A percentile compares a stretch with the other conserved stretches of the same genome.
These are phyloP conservation scores for Dryadula phaetusa DNA, from an alignment of 2,888 invertebrate species.

Conservation along the genomic window DNA sequence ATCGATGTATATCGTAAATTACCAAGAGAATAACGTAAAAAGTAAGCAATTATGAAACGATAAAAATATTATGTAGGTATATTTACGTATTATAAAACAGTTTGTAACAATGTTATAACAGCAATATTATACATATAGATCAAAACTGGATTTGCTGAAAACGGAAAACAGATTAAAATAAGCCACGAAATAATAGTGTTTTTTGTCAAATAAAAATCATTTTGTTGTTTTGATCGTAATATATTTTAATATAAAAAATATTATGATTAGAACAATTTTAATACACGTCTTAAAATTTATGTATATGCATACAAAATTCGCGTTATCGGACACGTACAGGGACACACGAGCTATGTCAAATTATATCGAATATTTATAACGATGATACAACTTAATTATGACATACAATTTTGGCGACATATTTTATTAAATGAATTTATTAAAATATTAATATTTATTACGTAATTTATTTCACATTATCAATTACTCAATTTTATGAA, in stretches of 20 bases:
- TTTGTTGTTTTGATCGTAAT: slow-evolving; percentile 8
- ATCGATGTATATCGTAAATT: slow-evolving; percentile 14
- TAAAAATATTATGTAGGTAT: slow-evolving; percentile 18
- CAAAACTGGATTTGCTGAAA: not conserved
- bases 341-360: slow-evolving; percentile 20
- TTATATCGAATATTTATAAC: slow-evolving; percentile 20
- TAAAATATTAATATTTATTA: not conserved
- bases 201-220: no score
- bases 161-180: not conserved
- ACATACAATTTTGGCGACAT: slow-evolving; percentile 4
- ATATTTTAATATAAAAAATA: no score
- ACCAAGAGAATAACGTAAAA: slow-evolving; percentile 19
- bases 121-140: not conserved
- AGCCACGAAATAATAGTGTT: no score
- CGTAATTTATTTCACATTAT: not conserved
- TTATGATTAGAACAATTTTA: no score
- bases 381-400: slow-evolving; percentile 21
- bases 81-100: slow-evolving; percentile 10
- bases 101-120: slow-evolving; percentile 6
- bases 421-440: not conserved
- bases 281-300: slow-evolving; percentile 12
- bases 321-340: slow-evolving; percentile 33
- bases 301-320: slow-evolving; percentile 25
- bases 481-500: slow-evolving; percentile 9
- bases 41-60: slow-evolving; percentile 20